A percentile compares a stretch with the other conserved stretches of the same genome.
Conservation (phyloP, 1,140 invertebrate species). For the Brachionus rubens region DNA sequence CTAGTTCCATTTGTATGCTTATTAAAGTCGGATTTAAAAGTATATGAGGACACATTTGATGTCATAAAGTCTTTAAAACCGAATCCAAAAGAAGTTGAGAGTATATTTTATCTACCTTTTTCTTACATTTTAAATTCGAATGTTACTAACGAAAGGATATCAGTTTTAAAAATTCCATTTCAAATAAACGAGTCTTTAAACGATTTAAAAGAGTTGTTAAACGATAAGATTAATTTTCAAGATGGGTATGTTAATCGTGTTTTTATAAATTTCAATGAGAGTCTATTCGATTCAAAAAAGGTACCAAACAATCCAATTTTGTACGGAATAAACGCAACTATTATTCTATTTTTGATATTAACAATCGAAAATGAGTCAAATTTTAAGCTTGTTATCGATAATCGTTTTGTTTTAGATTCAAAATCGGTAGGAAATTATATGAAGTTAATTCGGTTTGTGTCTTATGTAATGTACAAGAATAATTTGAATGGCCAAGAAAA, state of each 20-base stretch:
- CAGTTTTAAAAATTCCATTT: background rate
- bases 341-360: slow-evolving; percentile 10
- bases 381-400: background rate
- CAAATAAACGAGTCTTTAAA: background rate
- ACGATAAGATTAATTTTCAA: background rate
- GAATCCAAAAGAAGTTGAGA: slow-evolving; percentile 35
- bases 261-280: slow-evolving; percentile 28
- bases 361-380: background rate
- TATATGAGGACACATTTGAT: background rate
- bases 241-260: slow-evolving; percentile 6
- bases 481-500: slow-evolving; percentile 1
- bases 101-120: slow-evolving; percentile 22
- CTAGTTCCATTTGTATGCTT: slow-evolving; percentile 17
- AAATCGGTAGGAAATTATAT: background rate
- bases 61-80: background rate
- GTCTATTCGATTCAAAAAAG: background rate
- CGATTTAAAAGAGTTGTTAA: background rate
- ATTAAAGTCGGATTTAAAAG: background rate
- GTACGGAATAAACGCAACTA: slow-evolving; percentile 30
- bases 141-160: background rate
- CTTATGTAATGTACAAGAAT: slow-evolving; percentile 15
- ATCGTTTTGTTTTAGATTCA: background rate
- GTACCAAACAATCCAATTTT: background rate
- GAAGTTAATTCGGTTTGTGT: background rate
- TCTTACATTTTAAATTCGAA: background rate